Conservation (phyloP, 1,140 invertebrate species). For the Drosophila kanapiae region DNA sequence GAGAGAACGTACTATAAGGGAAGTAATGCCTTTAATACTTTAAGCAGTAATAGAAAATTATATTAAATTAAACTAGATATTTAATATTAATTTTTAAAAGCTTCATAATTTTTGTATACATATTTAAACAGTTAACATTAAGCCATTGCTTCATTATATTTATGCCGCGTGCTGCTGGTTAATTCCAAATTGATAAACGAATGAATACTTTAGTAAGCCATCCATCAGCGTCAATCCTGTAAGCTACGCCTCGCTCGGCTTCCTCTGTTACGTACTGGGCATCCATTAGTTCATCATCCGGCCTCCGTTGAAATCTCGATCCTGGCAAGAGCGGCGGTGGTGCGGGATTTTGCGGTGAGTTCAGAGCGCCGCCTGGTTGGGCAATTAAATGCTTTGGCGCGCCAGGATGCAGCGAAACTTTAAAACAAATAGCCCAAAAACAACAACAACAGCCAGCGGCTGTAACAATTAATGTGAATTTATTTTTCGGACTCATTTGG, state of each 20-base stretch:
- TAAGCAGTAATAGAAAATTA: no score
- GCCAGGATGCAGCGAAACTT: constrained; percentile 35
- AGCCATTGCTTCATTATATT: background rate
- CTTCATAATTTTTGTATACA: no score
- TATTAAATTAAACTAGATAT: no score
- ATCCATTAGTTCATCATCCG: constrained; percentile 33
- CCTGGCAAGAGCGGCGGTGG: constrained; percentile 1
- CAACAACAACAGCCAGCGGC: constrained; percentile 58
- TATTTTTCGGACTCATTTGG: constrained; percentile 80
- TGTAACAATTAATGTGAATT: constrained; percentile 81
- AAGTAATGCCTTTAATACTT: no score
- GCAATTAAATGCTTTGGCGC: constrained; percentile 68
- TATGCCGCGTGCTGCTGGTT: background rate
- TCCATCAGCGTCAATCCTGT: constrained; percentile 16
- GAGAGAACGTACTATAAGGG: no score
- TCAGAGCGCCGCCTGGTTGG: constrained; percentile 38
- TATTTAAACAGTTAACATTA: background rate
- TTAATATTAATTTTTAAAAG: background rate
- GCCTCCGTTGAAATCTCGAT: background rate
- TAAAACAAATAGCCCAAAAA: constrained; percentile 49
- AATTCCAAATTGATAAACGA: constrained; percentile 13
- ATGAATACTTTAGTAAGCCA: constrained; percentile 17
- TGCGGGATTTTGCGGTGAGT: constrained; percentile 25
- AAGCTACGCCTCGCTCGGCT: background rate
- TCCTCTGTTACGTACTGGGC: constrained; percentile 11